Percentiles rank a stretch among this genome's conserved stretches.
Evolutionary conservation across 2,113 vertebrate species (phyloP).

Genomic region (Stigmatopora nigra): DNA sequence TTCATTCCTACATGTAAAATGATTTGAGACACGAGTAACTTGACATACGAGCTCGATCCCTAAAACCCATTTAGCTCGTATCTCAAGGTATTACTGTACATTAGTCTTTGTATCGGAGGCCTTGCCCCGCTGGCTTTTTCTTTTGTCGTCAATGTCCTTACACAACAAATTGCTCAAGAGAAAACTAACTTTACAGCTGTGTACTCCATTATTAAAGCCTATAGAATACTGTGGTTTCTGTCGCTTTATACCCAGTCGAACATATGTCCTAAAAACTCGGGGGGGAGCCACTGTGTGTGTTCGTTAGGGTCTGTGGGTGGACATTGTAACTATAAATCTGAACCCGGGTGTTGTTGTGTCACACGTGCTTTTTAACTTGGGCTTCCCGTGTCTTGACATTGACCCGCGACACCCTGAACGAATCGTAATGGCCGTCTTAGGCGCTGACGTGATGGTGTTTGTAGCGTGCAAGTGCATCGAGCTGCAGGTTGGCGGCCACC

Average conservation of each 20-base stretch:
- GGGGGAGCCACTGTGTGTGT: conserved; percentile 45
- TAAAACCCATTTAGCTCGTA: too few species aligned
- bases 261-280: conserved; percentile 52
- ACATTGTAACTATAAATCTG: conserved; percentile 55
- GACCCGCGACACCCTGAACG: conserved; percentile 54
- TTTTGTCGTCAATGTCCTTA: conserved; percentile 5
- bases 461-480: conserved; percentile 28
- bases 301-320: conserved; percentile 41
- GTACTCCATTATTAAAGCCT: conserved; percentile 9
- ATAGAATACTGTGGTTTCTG: conserved; percentile 32
- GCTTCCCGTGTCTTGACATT: conserved; percentile 47
- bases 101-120: conserved; percentile 20
- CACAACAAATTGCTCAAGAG: not conserved
- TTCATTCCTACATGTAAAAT: too few species aligned
- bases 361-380: conserved; percentile 43
- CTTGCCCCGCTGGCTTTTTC: conserved; percentile 12
- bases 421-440: conserved; percentile 45
- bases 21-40: too few species aligned
- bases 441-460: conserved; percentile 40
- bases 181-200: conserved; percentile 2
- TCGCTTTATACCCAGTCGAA: conserved; percentile 55
- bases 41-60: too few species aligned
- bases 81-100: not conserved
- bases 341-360: conserved; percentile 21
- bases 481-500: conserved; percentile 39